Conservation (phyloP, 2,888 invertebrate species). For the Synanthedon vespiformis region DNA sequence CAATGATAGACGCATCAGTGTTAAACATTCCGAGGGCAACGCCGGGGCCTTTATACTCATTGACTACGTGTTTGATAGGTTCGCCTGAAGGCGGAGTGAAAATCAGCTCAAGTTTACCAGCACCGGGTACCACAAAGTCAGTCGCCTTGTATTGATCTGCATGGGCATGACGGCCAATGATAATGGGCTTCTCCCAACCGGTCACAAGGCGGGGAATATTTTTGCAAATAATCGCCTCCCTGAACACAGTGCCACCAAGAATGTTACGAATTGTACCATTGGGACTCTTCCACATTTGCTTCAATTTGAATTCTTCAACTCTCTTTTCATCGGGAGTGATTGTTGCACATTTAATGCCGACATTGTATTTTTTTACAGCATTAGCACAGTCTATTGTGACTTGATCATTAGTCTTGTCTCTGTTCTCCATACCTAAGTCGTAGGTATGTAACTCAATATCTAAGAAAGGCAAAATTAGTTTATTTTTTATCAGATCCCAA, state of each 20-base stretch:
- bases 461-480: conserved; percentile 94
- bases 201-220: conserved; percentile 96
- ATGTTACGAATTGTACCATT: conserved; percentile 92
- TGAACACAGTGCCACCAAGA: conserved; percentile 85
- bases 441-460: conserved; percentile 94
- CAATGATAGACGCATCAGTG: conserved; percentile 92
- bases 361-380: conserved; percentile 96
- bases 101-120: conserved; percentile 87
- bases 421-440: conserved; percentile 95
- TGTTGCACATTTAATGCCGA: conserved; percentile 98
- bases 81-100: conserved; percentile 79
- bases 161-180: conserved; percentile 98
- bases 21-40: conserved; percentile 97
- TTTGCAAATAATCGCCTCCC: conserved; percentile 89
- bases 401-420: conserved; percentile 94
- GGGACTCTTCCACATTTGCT: conserved; percentile 93
- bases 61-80: conserved; percentile 79
- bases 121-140: conserved; percentile 93
- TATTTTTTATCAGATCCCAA: conserved; percentile 98
- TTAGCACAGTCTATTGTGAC: conserved; percentile 97
- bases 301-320: conserved; percentile 89
- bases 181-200: conserved; percentile 96
- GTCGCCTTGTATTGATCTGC: conserved; percentile 98
- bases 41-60: conserved; percentile 89
- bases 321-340: conserved; percentile 98